Base-by-base conservation (phyloP, 1,140 invertebrate species). In the Bombus terrestris region DNA sequence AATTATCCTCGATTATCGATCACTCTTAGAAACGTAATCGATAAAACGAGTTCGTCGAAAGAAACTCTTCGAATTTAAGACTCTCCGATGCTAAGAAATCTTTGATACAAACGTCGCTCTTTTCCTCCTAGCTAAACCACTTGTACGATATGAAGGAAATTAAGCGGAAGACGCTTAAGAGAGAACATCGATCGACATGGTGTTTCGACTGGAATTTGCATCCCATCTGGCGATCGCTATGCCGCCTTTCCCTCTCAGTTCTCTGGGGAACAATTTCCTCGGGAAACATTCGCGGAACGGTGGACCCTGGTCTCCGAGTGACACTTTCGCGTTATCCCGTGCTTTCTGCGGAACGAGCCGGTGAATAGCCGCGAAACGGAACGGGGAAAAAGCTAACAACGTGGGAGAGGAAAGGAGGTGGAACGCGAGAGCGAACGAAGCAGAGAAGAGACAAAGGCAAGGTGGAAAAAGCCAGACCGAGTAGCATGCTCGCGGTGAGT, bases 251-350 rank as follows among this genome's bases (percentile, higher is more conserved):
- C 66, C 39, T 25, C 6, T 8, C 6, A 5, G 8, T 0, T 32
- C n/a, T 43, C 71, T 2, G 28, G 69, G 25, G 79, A 22, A 43
- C 79, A 35, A 18, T 62, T 74, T 64, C 53, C 4, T 53, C 35
- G 22, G n/a, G 47, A 73, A 81, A 81, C 28, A 28, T 81, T 59
- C 69, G 39, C 53, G 69, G 57, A 81, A 81, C 64, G n/a, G 25
- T 12, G 68, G 64, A 81, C 68, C 18, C 3, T 37, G 41, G 43
- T 81, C 68, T 57, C 28, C 43, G 25, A 57, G 68, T 25, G 66
- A 71, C 79, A 32, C 66, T 80, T n/a, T n/a, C 41, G 32, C 78
- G 78, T 53, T 64, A 53, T 18, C 8, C 12, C n/a, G 37, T 62
- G 79, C 39, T 28, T 64, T 39, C 80, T 9, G 53, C 57, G 39